A percentile compares a stretch with the other conserved stretches of the same genome.
These are phyloP conservation scores for Pristis pectinata DNA, from an alignment of 2,797 vertebrate genomes.

Conservation along the genomic window DNA sequence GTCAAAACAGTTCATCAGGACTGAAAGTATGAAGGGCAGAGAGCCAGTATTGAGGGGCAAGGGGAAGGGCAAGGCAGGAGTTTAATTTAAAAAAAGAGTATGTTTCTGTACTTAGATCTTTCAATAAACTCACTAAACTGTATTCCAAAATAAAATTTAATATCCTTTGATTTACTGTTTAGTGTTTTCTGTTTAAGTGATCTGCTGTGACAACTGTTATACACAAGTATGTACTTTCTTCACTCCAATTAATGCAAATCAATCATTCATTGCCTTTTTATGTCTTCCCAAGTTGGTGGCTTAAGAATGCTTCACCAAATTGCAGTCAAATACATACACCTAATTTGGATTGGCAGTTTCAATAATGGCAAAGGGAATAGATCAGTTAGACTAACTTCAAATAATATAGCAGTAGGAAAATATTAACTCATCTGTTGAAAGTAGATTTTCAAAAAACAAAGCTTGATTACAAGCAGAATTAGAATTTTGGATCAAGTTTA, in stretches of 20 bases:
- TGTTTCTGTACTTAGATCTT: neutral
- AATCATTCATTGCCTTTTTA: neutral
- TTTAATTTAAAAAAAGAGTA: neutral
- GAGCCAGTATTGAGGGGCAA: too few relatives aligned
- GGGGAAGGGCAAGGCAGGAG: too few relatives aligned
- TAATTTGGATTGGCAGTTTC: neutral
- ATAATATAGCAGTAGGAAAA: neutral
- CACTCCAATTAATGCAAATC: neutral
- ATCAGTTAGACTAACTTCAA: neutral
- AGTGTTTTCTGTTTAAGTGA: neutral
- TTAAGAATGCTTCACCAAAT: neutral
- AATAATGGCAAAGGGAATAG: neutral
- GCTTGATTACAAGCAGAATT: neutral
- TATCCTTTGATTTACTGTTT: too few relatives aligned
- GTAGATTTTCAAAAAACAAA: too few relatives aligned
- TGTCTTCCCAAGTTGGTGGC: neutral
- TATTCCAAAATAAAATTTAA: neutral
- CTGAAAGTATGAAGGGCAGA: too few relatives aligned
- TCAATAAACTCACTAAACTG: neutral
- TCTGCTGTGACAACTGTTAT: neutral
- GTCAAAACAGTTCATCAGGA: too few relatives aligned
- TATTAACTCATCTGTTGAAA: too few relatives aligned
- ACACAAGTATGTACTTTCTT: neutral
- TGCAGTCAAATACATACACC: neutral
- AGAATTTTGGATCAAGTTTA: conserved; percentile 35